phyloP scores from a whole-genome alignment of 2,797 vertebrate species.

The Sebastes miniatus region DNA sequence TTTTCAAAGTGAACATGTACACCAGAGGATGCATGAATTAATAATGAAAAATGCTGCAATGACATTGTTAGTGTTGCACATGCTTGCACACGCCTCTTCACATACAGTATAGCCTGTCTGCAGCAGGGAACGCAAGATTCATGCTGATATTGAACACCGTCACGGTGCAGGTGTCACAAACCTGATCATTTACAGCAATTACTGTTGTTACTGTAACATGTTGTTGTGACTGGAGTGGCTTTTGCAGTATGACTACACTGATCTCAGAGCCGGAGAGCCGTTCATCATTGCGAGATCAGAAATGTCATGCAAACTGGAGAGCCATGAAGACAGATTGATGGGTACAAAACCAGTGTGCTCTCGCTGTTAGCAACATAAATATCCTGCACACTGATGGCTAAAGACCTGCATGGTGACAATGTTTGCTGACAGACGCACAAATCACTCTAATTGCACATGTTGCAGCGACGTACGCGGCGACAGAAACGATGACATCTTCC shows the following conservation, averaged over 20 bases:
- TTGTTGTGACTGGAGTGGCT: not conserved
- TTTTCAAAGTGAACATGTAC: not conserved
- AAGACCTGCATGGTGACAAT: not conserved
- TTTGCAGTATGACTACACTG: not conserved
- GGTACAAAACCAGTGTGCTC: not conserved
- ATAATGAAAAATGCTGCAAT: not conserved
- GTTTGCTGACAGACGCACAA: conserved; percentile 22
- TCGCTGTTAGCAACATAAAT: not conserved
- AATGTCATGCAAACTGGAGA: not conserved
- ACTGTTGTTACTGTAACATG: not conserved
- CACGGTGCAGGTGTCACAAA: not conserved
- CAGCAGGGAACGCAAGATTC: not conserved
- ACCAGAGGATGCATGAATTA: not conserved
- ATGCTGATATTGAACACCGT: not conserved
- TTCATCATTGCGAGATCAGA: not conserved
- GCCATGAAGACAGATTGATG: not conserved
- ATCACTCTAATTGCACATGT: conserved; percentile 14
- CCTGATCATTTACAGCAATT: conserved; percentile 5
- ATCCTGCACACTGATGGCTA: not conserved
- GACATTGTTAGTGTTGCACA: not conserved
- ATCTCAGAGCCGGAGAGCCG: not conserved
- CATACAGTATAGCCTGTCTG: not conserved
- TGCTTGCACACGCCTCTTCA: not conserved
- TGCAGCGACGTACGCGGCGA: not conserved
- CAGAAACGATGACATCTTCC: not conserved